Evolutionary conservation across 2,797 vertebrate species (phyloP).

Genomic region (Esox lucius): DNA sequence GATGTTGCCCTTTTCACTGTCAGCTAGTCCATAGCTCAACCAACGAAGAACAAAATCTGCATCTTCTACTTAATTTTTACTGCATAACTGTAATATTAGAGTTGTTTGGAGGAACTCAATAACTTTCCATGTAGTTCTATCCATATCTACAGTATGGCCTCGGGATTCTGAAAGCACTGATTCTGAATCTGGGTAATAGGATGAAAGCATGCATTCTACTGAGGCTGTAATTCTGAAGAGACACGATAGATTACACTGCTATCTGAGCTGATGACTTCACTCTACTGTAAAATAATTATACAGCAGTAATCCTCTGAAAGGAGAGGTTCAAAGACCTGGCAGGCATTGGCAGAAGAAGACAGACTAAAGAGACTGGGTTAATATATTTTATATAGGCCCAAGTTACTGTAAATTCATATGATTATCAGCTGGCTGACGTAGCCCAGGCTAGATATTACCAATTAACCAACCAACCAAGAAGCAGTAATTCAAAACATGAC

Average conservation of each 20-base stretch:
- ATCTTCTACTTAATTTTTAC: not conserved
- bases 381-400: not conserved
- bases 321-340: conserved; percentile 7
- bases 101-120: not conserved
- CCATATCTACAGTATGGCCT: not conserved
- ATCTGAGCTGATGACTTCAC: not conserved
- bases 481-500: not conserved
- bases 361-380: conserved; percentile 2
- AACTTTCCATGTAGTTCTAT: not conserved
- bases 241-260: conserved; percentile 3
- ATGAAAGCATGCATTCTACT: not conserved
- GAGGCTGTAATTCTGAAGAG: not conserved
- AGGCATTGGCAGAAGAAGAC: conserved; percentile 6
- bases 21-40: not conserved
- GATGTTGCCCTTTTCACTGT: not conserved
- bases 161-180: not conserved
- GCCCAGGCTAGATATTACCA: not conserved
- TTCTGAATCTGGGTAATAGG: not conserved
- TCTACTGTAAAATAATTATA: conserved; percentile 16
- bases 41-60: not conserved
- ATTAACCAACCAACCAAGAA: not conserved
- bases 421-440: not conserved
- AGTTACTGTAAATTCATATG: not conserved
- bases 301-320: conserved; percentile 8
- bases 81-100: not conserved